These are phyloP conservation scores for Protobothrops flavoviridis DNA, from an alignment of 2,113 vertebrate species.

Conservation along the genomic window DNA sequence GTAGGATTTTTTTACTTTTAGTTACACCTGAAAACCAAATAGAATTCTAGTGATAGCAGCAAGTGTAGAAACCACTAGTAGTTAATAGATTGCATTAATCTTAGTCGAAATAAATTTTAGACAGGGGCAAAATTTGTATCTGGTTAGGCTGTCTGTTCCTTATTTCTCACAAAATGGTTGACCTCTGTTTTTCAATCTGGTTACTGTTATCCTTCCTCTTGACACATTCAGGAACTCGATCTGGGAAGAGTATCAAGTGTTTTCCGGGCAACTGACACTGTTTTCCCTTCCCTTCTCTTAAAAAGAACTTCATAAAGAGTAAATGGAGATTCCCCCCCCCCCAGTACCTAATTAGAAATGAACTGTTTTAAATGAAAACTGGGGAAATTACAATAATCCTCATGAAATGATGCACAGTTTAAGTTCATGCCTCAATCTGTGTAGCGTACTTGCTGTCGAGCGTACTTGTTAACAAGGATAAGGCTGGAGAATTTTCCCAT, in stretches of 20 bases:
- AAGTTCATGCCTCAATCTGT: neutral
- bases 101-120: neutral
- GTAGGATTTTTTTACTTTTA: neutral
- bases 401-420: neutral
- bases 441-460: neutral
- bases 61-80: neutral
- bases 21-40: neutral
- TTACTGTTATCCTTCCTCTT: conserved; percentile 15
- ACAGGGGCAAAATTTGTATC: neutral
- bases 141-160: neutral
- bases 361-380: neutral
- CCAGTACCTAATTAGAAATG: neutral
- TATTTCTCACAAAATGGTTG: neutral
- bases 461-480: neutral
- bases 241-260: conserved; percentile 38
- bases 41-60: neutral
- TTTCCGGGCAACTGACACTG: conserved; percentile 35
- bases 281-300: conserved; percentile 16
- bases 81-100: neutral
- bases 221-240: conserved; percentile 24
- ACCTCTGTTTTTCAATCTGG: neutral
- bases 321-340: neutral
- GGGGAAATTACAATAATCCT: neutral
- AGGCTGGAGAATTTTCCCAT: neutral
- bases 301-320: neutral